These are phyloP conservation scores for Mesaphorura yosii DNA, from an alignment of 1,140 invertebrate species.

Conservation along the genomic window DNA sequence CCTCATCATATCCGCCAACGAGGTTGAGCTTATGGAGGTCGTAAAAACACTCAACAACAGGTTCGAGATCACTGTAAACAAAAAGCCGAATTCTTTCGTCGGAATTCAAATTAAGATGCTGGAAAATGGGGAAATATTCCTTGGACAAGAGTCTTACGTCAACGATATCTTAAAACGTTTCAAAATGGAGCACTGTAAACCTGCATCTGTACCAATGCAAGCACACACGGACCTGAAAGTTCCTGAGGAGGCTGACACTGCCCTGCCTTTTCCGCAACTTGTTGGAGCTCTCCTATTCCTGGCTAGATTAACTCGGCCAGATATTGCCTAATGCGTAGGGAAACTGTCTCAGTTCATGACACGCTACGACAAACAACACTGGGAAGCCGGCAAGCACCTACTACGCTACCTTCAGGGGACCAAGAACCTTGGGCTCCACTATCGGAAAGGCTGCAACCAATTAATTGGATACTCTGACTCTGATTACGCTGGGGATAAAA, in stretches of 20 bases:
- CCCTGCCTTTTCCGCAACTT: conserved; percentile 32
- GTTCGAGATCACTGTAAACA: no score
- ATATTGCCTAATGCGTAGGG: conserved; percentile 36
- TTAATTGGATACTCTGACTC: conserved; percentile 30
- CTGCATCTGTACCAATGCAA: conserved; percentile 33
- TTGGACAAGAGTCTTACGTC: neutral
- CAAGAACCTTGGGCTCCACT: conserved; percentile 12
- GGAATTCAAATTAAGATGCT: neutral
- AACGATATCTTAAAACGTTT: neutral
- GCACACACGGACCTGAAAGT: conserved; percentile 21
- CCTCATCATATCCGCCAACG: neutral
- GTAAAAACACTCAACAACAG: neutral
- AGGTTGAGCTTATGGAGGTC: neutral
- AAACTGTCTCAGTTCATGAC: conserved; percentile 35
- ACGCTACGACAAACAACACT: conserved; percentile 33
- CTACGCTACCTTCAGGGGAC: conserved; percentile 36
- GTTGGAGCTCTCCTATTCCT: conserved; percentile 37
- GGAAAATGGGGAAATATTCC: neutral
- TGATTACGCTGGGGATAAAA: conserved; percentile 30
- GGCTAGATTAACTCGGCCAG: conserved; percentile 35
- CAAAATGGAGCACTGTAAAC: neutral
- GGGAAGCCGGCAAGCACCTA: conserved; percentile 34
- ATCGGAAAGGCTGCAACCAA: neutral
- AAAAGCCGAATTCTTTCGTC: no score
- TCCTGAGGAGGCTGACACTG: neutral